phyloP scores from a whole-genome alignment of 2,797 vertebrate genomes.

The Phataginus tetradactyla region DNA sequence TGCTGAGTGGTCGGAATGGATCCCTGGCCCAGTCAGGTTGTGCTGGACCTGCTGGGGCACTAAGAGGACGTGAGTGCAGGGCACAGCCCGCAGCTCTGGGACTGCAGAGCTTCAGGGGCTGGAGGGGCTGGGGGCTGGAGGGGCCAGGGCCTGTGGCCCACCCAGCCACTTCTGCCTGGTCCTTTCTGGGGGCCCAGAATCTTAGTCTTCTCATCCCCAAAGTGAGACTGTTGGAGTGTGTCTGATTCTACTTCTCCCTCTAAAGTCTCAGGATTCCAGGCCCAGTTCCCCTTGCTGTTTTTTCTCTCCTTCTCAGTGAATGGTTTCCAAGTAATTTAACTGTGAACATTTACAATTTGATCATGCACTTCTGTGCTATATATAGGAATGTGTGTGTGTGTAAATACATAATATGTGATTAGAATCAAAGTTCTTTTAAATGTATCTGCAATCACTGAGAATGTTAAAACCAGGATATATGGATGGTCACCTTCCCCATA shows the following conservation, averaged over 20 bases:
- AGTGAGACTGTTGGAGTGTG: neutral
- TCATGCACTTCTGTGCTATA: neutral
- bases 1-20: neutral
- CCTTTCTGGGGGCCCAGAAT: neutral
- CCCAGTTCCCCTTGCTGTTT: neutral
- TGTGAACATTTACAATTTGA: neutral
- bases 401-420: neutral
- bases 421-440: neutral
- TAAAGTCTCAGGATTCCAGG: neutral
- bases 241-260: neutral
- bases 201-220: neutral
- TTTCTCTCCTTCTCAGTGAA: neutral
- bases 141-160: rapidly evolving
- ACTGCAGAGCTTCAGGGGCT: rapidly evolving
- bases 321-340: neutral
- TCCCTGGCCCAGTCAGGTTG: neutral
- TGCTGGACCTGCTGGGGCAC: neutral
- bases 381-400: neutral
- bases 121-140: rapidly evolving
- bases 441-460: neutral
- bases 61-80: too few species aligned
- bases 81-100: too few species aligned
- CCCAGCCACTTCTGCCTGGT: rapidly evolving
- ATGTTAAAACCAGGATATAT: neutral
- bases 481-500: neutral